Evolutionary conservation across 2,797 vertebrate species (phyloP).

Genomic region (Pipistrellus pygmaeus): DNA sequence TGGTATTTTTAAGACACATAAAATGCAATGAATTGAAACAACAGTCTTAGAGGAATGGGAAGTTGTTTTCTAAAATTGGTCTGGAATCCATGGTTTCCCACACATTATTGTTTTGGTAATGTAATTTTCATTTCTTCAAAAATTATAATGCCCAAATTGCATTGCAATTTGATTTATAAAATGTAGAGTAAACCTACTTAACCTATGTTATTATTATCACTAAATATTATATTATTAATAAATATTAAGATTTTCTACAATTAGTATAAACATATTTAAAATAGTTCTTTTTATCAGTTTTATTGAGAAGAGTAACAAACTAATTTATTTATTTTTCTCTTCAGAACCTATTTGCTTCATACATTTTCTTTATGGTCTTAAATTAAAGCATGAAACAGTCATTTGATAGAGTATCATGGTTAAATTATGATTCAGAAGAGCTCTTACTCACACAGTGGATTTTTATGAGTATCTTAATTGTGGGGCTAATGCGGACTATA

Average conservation of each 20-base stretch:
- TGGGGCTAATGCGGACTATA: constrained; percentile 77
- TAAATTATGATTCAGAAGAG: constrained; percentile 78
- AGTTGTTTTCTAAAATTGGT: background rate
- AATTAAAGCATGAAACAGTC: constrained; percentile 69
- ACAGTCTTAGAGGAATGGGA: background rate
- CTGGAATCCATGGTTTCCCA: background rate
- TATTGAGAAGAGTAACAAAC: constrained; percentile 27
- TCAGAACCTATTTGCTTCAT: constrained; percentile 59
- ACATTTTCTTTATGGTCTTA: constrained; percentile 69
- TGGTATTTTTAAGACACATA: background rate
- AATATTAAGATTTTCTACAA: constrained; percentile 29
- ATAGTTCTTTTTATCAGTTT: constrained; percentile 10
- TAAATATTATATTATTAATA: background rate
- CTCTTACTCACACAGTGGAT: constrained; percentile 68
- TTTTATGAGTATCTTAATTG: constrained; percentile 82
- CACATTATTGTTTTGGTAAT: background rate
- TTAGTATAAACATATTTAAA: constrained; percentile 13
- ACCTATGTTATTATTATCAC: background rate
- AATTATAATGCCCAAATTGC: background rate
- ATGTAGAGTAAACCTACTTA: background rate
- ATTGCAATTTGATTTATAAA: background rate
- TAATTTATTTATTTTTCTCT: constrained; percentile 67
- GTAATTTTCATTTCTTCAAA: background rate
- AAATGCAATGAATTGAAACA: background rate
- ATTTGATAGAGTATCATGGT: constrained; percentile 67